These are phyloP conservation scores for Neotoma lepida DNA, from an alignment of 2,113 vertebrate genomes.

Conservation along the genomic window DNA sequence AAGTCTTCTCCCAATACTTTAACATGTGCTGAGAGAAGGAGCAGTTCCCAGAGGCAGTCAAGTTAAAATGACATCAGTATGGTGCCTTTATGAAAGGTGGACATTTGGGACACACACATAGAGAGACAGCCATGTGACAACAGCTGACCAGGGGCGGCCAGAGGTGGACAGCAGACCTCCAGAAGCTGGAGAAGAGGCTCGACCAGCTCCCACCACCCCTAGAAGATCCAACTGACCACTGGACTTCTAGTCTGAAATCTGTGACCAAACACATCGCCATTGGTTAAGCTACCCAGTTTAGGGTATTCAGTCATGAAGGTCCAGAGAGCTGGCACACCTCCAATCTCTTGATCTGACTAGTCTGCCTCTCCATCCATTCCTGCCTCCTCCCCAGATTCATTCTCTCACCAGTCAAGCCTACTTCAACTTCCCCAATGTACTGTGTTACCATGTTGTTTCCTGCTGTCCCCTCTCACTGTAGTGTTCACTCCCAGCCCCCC, in stretches of 20 bases:
- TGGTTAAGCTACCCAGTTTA: neutral
- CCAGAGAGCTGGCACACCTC: neutral
- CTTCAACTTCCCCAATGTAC: neutral
- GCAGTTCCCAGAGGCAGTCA: neutral
- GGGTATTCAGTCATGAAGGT: neutral
- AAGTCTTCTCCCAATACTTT: neutral
- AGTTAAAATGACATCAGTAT: neutral
- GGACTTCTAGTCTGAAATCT: neutral
- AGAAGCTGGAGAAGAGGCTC: neutral
- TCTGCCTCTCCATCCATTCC: neutral
- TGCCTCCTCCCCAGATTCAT: neutral
- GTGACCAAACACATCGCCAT: neutral
- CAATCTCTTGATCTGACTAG: neutral
- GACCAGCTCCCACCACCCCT: no score
- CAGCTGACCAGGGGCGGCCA: neutral
- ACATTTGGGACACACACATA: neutral
- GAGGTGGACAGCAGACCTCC: neutral
- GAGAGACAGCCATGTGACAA: neutral
- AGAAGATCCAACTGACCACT: neutral
- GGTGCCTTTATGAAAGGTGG: neutral
- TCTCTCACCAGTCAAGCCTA: neutral
- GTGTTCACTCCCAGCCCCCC: neutral
- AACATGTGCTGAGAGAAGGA: neutral
- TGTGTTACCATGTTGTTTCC: neutral
- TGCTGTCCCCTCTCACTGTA: no score